phyloP scores from a whole-genome alignment of 2,888 invertebrate genomes.

The Drosophila sordidula region DNA sequence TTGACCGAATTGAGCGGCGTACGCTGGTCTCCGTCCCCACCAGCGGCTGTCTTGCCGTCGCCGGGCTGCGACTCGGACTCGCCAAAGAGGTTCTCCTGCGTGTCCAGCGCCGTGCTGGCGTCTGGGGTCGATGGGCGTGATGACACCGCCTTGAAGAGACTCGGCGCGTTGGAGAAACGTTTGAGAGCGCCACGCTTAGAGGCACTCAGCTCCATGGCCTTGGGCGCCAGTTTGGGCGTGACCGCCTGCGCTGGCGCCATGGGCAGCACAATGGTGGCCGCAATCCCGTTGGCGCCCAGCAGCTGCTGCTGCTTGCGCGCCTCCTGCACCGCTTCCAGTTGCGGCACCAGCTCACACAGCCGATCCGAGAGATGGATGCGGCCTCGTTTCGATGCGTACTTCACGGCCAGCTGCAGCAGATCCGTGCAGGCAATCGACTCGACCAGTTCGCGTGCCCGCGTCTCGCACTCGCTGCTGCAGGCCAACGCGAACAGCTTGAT shows the following conservation, averaged over 20 bases:
- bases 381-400: conserved; percentile 93
- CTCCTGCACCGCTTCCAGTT: conserved; percentile 82
- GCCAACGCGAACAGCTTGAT: conserved; percentile 96
- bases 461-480: conserved; percentile 93
- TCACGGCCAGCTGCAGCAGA: conserved; percentile 93
- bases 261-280: conserved; percentile 66
- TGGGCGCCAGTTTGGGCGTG: conserved; percentile 74
- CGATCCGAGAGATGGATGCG: conserved; percentile 92
- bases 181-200: conserved; percentile 86
- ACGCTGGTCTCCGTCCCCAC: conserved; percentile 43
- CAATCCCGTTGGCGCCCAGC: conserved; percentile 51
- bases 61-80: conserved; percentile 49
- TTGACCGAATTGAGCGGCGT: conserved; percentile 79
- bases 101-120: conserved; percentile 50
- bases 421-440: conserved; percentile 92
- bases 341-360: conserved; percentile 87
- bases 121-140: conserved; percentile 58
- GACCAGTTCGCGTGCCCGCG: conserved; percentile 94
- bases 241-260: conserved; percentile 31
- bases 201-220: conserved; percentile 81
- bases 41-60: conserved; percentile 24
- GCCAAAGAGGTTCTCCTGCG: conserved; percentile 70
- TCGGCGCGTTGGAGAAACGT: conserved; percentile 84
- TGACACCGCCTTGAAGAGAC: conserved; percentile 71
- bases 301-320: conserved; percentile 76